A percentile compares a stretch with the other conserved stretches of the same genome.
phyloP scores from a whole-genome alignment of 2,113 vertebrate species.

The Etheostoma cragini region DNA sequence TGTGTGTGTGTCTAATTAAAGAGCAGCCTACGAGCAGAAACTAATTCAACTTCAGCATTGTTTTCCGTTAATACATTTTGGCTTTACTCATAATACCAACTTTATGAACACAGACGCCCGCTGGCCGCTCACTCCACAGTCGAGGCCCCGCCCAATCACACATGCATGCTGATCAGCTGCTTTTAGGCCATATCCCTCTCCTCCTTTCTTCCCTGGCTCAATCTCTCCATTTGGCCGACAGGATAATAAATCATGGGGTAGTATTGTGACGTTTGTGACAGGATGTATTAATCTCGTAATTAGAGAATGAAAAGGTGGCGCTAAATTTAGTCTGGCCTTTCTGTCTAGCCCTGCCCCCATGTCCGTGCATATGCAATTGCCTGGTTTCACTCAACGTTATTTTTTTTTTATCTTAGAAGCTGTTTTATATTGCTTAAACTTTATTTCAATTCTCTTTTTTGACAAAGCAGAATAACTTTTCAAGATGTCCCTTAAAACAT shows the following conservation, averaged over 20 bases:
- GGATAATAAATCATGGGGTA: constrained; percentile 80
- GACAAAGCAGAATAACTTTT: constrained; percentile 20
- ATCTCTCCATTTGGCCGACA: constrained; percentile 72
- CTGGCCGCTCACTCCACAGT: constrained; percentile 23
- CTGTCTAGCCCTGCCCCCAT: constrained; percentile 54
- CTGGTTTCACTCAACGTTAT: background rate
- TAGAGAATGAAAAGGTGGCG: constrained; percentile 79
- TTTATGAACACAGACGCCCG: constrained; percentile 51
- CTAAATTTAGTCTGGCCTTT: constrained; percentile 84
- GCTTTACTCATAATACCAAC: constrained; percentile 45
- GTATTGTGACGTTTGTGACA: constrained; percentile 80
- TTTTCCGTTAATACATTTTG: constrained; percentile 67
- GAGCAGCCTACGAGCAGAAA: constrained; percentile 53
- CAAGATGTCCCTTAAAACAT: constrained; percentile 56
- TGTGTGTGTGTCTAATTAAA: constrained; percentile 57
- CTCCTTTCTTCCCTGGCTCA: constrained; percentile 50
- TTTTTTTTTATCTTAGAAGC: constrained; percentile 4
- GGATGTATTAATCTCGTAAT: constrained; percentile 83
- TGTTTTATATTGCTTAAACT: constrained; percentile 29
- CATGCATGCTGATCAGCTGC: constrained; percentile 68
- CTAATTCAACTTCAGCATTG: constrained; percentile 61
- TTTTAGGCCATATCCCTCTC: constrained; percentile 52
- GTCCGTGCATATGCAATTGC: constrained; percentile 43
- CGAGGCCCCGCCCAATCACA: constrained; percentile 40
- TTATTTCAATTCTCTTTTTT: constrained; percentile 25